Base-by-base conservation (phyloP, 2,797 vertebrate species). In the Parauchenoglanis punctatus region DNA sequence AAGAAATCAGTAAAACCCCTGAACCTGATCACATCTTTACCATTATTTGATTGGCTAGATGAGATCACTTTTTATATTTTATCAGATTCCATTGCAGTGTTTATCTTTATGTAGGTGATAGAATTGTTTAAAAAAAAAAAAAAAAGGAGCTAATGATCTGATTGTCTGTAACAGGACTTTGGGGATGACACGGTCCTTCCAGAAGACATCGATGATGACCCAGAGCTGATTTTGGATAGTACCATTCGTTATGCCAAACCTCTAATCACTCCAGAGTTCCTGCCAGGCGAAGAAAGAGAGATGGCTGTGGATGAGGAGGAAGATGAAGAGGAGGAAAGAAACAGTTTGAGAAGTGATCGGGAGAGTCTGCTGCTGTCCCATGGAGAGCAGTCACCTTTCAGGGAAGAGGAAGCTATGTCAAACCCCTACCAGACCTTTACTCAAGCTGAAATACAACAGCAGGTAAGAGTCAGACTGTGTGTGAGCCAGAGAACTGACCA, bases 261-360 rank as follows among this genome's bases (percentile, higher is more conserved):
- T 65, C 82, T 88, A 89, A 91, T 83, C 25, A 77, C 81, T 13
- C 31, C 72, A 1, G 87, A 90, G n/a, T 67, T 84, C 81, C 82
- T 80, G 70, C 78, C 88, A 0, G 84, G 85, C 65, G 94, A 94
- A 90, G 96, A 96, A 80, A 92, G 90, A 85, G 97, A 99, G 89
- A 97, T 99, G 97, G 80, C 97, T 11, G 98, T 99, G 75, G 98
- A 99, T 63, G 97, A 98, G 17, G 97, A 97, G 3, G 86, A 90
- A 6, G 96, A 96, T 25, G 95, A 96, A 77, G 94, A 95, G 5
- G 95, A 96, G 15, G 96, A 97, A 89, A 88, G n/a, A 87, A 91
- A 25, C 40, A 46, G 54, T 88, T 89, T 46, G 75, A 23, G 18
- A 49, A 52, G 49, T 0, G 86, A 90, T 59, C 73, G 84, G 70